Evolutionary conservation across 2,888 invertebrate genomes (phyloP), one percentile per base, ranked within the genome.

Genomic region (Lamellibrachia satsuma): DNA sequence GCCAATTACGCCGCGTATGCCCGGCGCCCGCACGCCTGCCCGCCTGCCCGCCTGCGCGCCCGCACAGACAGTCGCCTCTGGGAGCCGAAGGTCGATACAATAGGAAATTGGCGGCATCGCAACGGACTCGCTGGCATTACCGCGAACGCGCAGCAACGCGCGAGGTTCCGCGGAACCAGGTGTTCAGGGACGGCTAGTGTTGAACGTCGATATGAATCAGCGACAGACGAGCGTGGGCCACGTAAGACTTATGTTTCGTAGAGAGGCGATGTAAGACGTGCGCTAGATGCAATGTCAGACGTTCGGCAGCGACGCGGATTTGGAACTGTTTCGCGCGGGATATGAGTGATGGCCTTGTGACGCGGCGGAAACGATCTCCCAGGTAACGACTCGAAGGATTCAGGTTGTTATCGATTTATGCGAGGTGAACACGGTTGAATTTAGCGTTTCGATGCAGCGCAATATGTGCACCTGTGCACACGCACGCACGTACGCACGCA

Each of bases 81-180:
- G 75, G 75, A 75, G 75, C 15, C 75, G 75, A n/a, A 75, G 75
- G n/a, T 75, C 75, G 75, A 75, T 75, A 75, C 75, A 75, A 75
- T 75, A 75, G 75, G 75, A 75, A 75, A 75, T 75, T 75, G 75
- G 22, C 75, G 75, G 75, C 75, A 75, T 75, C 75, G 75, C 75
- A 22, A 75, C 75, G 22, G 22, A n/a, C 75, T 75, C 75, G 75
- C 75, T 75, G 75, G 22, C 75, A 75, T 75, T 75, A 75, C 75
- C 75, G 75, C 75, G 22, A 75, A 15, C 6, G 22, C 0, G 22
- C 75, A 75, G 22, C n/a, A 22, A 15, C 75, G 75, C n/a, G 75
- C 22, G 75, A 75, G 75, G 22, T 15, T 11, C 75, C 4, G 22
- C 75, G n/a, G n/a, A 75, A 75, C 22, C 75, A 75, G 75, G 75